Evolutionary conservation across 2,888 invertebrate species (phyloP).

Genomic region (Sisyra nigra): DNA sequence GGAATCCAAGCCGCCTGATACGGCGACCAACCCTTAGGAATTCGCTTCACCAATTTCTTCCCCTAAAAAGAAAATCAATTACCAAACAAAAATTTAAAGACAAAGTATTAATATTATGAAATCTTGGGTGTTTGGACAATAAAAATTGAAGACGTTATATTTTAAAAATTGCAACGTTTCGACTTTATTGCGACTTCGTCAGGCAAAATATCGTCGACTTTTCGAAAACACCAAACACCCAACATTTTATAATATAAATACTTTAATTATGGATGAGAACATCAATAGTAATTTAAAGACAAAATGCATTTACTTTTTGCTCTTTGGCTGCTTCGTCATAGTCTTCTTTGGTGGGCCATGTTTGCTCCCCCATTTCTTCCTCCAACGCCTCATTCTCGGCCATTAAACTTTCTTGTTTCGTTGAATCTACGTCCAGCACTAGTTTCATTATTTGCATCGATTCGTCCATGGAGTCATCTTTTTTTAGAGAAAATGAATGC

Average conservation of each 20-base stretch:
- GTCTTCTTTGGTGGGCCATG: conserved; percentile 92
- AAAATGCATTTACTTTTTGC: conserved; percentile 19
- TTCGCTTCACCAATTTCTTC: conserved; percentile 55
- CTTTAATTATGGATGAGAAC: too few relatives aligned
- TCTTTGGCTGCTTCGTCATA: conserved; percentile 52
- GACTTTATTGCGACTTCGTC: too few relatives aligned
- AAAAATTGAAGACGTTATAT: not conserved
- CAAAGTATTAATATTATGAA: too few relatives aligned
- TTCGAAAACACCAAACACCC: too few relatives aligned
- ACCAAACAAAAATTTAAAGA: not conserved
- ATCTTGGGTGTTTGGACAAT: not conserved
- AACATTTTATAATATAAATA: too few relatives aligned
- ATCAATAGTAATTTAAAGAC: too few relatives aligned
- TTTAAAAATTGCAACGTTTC: too few relatives aligned
- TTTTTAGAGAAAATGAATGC: conserved; percentile 49
- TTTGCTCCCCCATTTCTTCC: conserved; percentile 84
- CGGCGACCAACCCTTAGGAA: conserved; percentile 91
- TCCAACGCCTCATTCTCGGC: conserved; percentile 72
- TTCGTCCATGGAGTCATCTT: conserved; percentile 25
- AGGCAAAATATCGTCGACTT: too few relatives aligned
- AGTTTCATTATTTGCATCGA: conserved; percentile 27
- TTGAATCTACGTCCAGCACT: conserved; percentile 42
- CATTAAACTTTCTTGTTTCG: conserved; percentile 55
- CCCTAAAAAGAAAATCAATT: conserved; percentile 21
- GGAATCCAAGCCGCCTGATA: conserved; percentile 94